These are phyloP conservation scores for Lipotes vexillifer DNA, from an alignment of 2,113 vertebrate species.

Conservation along the genomic window DNA sequence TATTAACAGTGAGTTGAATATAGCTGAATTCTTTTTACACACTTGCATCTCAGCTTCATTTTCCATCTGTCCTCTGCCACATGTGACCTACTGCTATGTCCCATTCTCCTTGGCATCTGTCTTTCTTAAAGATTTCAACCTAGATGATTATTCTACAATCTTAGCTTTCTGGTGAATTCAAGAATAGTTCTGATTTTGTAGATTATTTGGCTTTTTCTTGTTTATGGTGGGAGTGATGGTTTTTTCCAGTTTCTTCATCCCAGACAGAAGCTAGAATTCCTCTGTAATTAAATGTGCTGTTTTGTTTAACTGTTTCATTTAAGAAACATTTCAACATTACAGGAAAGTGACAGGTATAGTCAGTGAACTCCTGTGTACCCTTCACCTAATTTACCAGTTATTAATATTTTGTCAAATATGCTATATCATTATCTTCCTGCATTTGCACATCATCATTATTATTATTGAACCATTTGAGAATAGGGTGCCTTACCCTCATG, in stretches of 20 bases:
- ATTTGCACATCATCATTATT: background rate
- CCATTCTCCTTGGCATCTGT: background rate
- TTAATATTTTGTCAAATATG: background rate
- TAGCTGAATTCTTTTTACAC: background rate
- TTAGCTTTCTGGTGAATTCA: background rate
- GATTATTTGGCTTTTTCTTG: background rate
- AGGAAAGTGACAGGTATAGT: background rate
- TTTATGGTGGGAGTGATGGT: background rate
- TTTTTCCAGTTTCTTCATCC: background rate
- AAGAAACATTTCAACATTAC: conserved; percentile 4
- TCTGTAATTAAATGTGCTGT: background rate
- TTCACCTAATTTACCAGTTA: background rate
- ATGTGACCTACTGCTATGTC: background rate
- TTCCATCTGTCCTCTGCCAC: background rate
- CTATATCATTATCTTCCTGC: background rate
- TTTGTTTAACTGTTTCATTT: conserved; percentile 31
- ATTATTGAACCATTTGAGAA: background rate
- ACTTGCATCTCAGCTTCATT: background rate
- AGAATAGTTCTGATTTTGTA: background rate
- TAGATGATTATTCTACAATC: background rate
- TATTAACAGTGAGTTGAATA: background rate
- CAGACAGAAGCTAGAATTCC: background rate
- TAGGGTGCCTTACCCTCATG: background rate
- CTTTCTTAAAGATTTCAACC: background rate
- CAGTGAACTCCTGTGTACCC: background rate